phyloP scores from a whole-genome alignment of 2,797 vertebrate genomes.

The Pygocentrus nattereri region DNA sequence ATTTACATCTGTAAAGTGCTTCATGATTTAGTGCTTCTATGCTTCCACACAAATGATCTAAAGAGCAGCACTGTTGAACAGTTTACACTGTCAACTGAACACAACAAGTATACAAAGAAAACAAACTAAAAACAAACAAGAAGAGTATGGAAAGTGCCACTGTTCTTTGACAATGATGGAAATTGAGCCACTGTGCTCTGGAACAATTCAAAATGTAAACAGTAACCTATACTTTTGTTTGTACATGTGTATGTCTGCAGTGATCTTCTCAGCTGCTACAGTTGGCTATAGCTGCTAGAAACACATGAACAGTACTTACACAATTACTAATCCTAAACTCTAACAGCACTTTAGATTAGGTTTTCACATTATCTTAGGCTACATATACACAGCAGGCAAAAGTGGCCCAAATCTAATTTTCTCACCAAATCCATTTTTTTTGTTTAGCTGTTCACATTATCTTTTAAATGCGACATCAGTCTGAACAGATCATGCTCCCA shows the following conservation, averaged over 20 bases:
- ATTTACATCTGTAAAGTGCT: slow-evolving; percentile 11
- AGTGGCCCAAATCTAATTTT: no score
- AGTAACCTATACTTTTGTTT: background rate
- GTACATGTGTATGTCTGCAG: background rate
- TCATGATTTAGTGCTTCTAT: background rate
- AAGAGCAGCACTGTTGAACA: background rate
- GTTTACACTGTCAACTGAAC: background rate
- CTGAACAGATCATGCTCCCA: no score
- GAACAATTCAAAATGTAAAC: slow-evolving; percentile 19
- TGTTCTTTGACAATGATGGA: background rate
- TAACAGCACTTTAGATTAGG: background rate
- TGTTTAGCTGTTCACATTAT: no score
- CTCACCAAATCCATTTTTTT: no score
- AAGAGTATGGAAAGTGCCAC: background rate
- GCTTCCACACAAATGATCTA: background rate
- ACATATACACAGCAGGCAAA: no score
- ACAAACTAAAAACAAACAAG: background rate
- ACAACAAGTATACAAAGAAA: background rate
- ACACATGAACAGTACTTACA: background rate
- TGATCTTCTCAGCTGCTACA: background rate
- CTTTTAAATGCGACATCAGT: no score
- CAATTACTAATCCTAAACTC: background rate
- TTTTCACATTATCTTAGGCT: background rate
- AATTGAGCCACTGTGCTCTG: background rate
- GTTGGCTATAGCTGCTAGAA: background rate